Base-by-base conservation (phyloP, 2,888 invertebrate species). In the Reticulitermes lucifugus region DNA sequence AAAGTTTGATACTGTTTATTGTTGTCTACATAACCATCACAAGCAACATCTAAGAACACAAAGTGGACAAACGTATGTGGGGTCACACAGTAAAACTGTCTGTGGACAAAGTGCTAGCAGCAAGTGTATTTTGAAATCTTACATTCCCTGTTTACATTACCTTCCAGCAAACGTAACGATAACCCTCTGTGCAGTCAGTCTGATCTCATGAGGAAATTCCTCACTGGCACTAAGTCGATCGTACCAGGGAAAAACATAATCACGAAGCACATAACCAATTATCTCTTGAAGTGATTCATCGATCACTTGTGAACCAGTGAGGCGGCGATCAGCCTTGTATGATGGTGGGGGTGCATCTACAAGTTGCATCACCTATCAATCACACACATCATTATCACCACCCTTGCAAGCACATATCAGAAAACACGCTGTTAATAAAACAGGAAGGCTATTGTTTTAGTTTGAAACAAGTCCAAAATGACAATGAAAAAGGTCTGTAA, bases 261-360 rank as follows among this genome's bases (percentile, higher is more conserved):
- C 97, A 89, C 96, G 93, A 83, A 97, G 93, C 83, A 96, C 93
- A 88, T 95, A 96, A 86, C 94, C 94, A 88, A 97, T 92, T 89
- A 97, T 96, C 92, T 97, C 93, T 91, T 96, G 96, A 83, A 97
- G 92, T 88, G 96, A 96, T 89, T 96, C 95, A 91, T 97, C 97
- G 86, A 98, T 97, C 59, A 96, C 93, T 89, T 95, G 95, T 89
- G 97, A 96, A 46, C 97, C 97, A 43, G 97, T 97, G 87, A 97
- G 95, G 89, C 97, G 91, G 88, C 89, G 91, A 89, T 94, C 93
- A 75, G 85, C 29, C 51, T 84, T 84, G 6, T 43, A 70, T 5
- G 51, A 59, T 22, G 84, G 59, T 14, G 70, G 0, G 4, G 84
- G 84, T 55, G 65, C 79, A 10, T 79, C 83, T 83, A 86, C 41